A percentile compares a stretch with the other conserved stretches of the same genome.
Conservation (phyloP, 1,140 invertebrate genomes). For the Lamellibrachia luymesi region DNA sequence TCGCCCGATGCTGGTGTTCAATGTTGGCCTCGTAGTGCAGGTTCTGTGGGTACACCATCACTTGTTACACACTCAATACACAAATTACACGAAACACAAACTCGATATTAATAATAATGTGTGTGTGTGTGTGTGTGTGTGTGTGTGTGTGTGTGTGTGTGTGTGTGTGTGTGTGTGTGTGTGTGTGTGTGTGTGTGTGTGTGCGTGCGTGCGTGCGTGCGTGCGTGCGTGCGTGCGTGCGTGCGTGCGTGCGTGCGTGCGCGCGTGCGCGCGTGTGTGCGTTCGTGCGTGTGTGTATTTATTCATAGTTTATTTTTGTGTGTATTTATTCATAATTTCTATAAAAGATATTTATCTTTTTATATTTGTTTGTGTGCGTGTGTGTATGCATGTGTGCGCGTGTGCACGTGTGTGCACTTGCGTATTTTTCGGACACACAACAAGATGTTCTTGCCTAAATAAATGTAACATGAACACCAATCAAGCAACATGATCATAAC, state of each 20-base stretch:
- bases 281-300: not conserved
- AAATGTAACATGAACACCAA: not conserved
- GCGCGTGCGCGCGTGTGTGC: not conserved
- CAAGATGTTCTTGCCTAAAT: not conserved
- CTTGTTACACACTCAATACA: not conserved
- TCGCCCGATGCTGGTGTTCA: slow-evolving; percentile 25
- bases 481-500: no score
- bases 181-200: no score
- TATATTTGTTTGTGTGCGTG: not conserved
- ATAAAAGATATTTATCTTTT: no score
- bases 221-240: not conserved
- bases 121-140: not conserved
- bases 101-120: no score
- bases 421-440: not conserved
- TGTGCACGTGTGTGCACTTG: not conserved
- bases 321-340: no score
- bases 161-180: not conserved
- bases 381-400: not conserved
- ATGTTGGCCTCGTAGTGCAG: slow-evolving; percentile 19
- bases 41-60: not conserved
- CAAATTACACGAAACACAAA: not conserved
- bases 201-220: not conserved
- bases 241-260: not conserved
- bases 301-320: no score
- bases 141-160: not conserved